A percentile compares a stretch with the other conserved stretches of the same genome.
phyloP scores from a whole-genome alignment of 2,888 invertebrate genomes.

The Drosophila kanekoi region DNA sequence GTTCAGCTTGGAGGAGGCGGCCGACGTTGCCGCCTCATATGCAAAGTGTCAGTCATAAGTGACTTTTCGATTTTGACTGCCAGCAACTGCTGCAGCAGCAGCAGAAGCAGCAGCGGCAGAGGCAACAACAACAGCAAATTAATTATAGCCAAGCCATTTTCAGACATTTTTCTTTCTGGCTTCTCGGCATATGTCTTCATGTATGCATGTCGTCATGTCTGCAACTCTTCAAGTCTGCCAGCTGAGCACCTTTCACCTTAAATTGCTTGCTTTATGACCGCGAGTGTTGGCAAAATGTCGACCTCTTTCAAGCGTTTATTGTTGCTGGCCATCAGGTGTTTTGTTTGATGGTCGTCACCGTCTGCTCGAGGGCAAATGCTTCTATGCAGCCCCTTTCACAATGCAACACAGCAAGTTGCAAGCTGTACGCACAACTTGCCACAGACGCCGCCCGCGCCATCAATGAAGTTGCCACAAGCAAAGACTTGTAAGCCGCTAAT shows the following conservation, averaged over 20 bases:
- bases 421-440: conserved; percentile 32
- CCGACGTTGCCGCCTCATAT: conserved; percentile 66
- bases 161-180: conserved; percentile 51
- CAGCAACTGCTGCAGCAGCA: conserved; percentile 54
- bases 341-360: conserved; percentile 36
- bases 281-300: conserved; percentile 67
- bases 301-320: conserved; percentile 65
- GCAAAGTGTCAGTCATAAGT: conserved; percentile 81
- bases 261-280: conserved; percentile 79
- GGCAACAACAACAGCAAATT: conserved; percentile 67
- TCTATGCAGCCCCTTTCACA: conserved; percentile 67
- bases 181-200: conserved; percentile 34
- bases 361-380: conserved; percentile 47
- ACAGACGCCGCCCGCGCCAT: conserved; percentile 25
- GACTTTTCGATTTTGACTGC: conserved; percentile 79
- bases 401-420: conserved; percentile 8
- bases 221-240: conserved; percentile 34
- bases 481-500: conserved; percentile 68
- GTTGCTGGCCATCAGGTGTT: conserved; percentile 35
- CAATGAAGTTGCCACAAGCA: conserved; percentile 44
- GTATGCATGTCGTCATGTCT: conserved; percentile 13
- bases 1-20: conserved; percentile 31
- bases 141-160: conserved; percentile 76
- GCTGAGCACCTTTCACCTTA: conserved; percentile 78
- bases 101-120: conserved; percentile 17